A percentile compares a stretch with the other conserved stretches of the same genome.
Conservation (phyloP, 2,113 vertebrate genomes). For the Hylia prasina region DNA sequence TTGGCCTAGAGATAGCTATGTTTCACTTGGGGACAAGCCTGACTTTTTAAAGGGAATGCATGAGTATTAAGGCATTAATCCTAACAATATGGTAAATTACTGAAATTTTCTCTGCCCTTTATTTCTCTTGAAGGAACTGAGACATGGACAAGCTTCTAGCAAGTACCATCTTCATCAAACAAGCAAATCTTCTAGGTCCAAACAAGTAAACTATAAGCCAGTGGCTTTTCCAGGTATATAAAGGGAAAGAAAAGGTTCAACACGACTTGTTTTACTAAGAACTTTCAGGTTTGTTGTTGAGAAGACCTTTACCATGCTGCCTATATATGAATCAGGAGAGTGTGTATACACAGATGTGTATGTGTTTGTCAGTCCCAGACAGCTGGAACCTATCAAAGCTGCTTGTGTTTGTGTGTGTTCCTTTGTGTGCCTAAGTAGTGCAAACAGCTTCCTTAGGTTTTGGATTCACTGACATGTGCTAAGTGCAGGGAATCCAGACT, state of each 20-base stretch:
- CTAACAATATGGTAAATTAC: neutral
- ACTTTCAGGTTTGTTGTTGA: neutral
- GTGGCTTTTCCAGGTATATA: neutral
- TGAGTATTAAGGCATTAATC: neutral
- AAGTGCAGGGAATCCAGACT: rapidly evolving
- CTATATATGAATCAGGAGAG: neutral
- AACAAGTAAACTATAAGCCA: neutral
- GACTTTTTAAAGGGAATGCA: neutral
- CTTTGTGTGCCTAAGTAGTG: neutral
- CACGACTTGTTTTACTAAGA: neutral
- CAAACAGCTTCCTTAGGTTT: neutral
- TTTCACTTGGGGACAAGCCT: neutral
- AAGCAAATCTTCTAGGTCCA: neutral
- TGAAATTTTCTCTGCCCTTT: neutral
- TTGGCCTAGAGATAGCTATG: neutral
- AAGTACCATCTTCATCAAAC: neutral
- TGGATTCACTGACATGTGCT: neutral
- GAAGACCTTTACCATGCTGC: neutral
- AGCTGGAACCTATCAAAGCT: neutral
- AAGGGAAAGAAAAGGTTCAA: neutral
- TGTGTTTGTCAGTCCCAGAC: neutral
- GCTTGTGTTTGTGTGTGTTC: neutral
- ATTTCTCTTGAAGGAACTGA: neutral
- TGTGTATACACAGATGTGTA: neutral
- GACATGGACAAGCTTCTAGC: neutral